Evolutionary conservation across 2,113 vertebrate genomes (phyloP).

Genomic region (Zeus faber): DNA sequence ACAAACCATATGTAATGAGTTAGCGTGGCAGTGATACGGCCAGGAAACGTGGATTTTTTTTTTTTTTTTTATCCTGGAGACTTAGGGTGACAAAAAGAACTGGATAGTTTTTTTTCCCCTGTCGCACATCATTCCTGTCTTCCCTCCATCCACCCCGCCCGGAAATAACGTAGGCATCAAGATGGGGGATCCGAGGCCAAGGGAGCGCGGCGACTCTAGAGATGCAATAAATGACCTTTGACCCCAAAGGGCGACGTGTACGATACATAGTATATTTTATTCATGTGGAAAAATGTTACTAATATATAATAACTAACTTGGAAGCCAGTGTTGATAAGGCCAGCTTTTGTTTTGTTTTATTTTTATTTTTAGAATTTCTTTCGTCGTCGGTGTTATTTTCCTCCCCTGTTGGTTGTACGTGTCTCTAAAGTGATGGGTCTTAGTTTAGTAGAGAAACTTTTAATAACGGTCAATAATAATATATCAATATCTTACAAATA

Average conservation of each 20-base stretch:
- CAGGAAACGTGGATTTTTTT: too few relatives aligned
- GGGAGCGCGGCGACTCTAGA: conserved; percentile 55
- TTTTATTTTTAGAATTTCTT: too few relatives aligned
- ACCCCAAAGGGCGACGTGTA: conserved; percentile 63
- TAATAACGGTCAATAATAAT: conserved; percentile 51
- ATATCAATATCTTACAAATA: conserved; percentile 49
- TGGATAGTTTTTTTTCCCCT: conserved; percentile 17
- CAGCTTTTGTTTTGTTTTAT: not conserved
- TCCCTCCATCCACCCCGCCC: too few relatives aligned
- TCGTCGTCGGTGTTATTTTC: conserved; percentile 59
- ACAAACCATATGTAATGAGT: too few relatives aligned
- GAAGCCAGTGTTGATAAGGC: conserved; percentile 51
- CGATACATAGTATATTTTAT: conserved; percentile 75
- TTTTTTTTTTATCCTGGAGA: not conserved
- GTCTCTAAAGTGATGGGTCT: conserved; percentile 55
- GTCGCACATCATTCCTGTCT: conserved; percentile 24
- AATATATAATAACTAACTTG: conserved; percentile 65
- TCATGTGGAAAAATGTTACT: conserved; percentile 69
- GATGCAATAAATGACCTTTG: conserved; percentile 77
- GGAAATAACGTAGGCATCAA: conserved; percentile 55
- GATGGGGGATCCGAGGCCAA: too few relatives aligned
- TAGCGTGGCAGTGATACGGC: too few relatives aligned
- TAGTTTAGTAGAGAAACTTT: conserved; percentile 50
- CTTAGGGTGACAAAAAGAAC: too few relatives aligned
- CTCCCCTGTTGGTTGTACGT: conserved; percentile 44